Base-by-base conservation (phyloP, 1,140 invertebrate genomes). In the Drosophila chauvacae region DNA sequence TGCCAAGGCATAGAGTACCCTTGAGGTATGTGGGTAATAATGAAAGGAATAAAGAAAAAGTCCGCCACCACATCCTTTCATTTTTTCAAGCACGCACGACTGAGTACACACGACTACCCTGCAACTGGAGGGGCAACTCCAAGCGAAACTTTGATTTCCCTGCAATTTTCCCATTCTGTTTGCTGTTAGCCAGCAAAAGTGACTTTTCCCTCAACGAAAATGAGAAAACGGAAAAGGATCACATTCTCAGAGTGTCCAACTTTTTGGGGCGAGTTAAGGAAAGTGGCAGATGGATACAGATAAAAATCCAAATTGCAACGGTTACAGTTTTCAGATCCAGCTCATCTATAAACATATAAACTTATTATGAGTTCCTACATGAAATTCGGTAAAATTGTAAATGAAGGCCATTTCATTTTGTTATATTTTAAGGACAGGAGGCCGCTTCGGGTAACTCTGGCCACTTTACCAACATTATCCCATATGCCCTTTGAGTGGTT, bases 101-200 rank as follows among this genome's bases (percentile, higher is more conserved):
- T 68, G 48, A 30, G 33, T 62, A 70, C 66, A 70, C 66, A 55
- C 62, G 66, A 68, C 63, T 39, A 33, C 39, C 62, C 66, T 68
- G 48, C 11, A 20, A 14, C 10, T 23, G 45, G 39, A 28, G 30
- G 30, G 66, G 4, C 39, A 55, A 70, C 39, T 16, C 62, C 39
- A 26, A 18, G 23, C 10, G 39, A 18, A 68, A 70, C 62, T 56
- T 70, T 55, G 66, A 55, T 70, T 70, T 70, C 16, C 14, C 11
- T 1, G 1, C 39, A 65, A 23, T 44, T 65, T 69, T 66, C 61
- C 45, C 13, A 65, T 53, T 37, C 26, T 23, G 39, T 45, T 55
- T 70, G 62, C 26, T 16, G 39, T 55, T 55, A 68, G 66, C 39
- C 62, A n/a, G 47, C 30, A 28, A 69, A 69, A 69, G 62, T 68